These are phyloP conservation scores for Slavum lentiscoides DNA, from an alignment of 2,888 invertebrate genomes.

Conservation along the genomic window DNA sequence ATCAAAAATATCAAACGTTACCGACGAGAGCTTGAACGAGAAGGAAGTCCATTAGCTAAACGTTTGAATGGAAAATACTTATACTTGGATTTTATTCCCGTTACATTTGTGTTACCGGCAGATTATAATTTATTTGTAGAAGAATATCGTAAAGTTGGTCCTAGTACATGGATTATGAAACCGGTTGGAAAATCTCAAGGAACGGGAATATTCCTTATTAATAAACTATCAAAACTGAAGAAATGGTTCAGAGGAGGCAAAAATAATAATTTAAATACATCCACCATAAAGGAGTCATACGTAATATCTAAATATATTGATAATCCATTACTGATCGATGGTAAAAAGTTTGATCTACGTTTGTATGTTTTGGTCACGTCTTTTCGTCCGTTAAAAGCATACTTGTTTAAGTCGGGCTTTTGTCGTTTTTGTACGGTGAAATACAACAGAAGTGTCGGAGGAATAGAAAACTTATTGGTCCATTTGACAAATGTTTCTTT, in stretches of 20 bases:
- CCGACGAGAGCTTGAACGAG: conserved; percentile 82
- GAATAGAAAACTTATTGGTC: conserved; percentile 89
- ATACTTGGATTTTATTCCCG: conserved; percentile 87
- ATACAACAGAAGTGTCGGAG: conserved; percentile 85
- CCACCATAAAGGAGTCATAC: conserved; percentile 85
- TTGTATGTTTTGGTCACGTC: conserved; percentile 91
- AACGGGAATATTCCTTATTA: conserved; percentile 93
- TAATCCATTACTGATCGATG: conserved; percentile 80
- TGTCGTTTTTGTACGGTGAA: conserved; percentile 96
- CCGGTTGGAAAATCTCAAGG: conserved; percentile 94
- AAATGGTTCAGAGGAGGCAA: conserved; percentile 87
- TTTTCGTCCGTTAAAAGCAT: conserved; percentile 89
- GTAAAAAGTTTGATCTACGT: conserved; percentile 92
- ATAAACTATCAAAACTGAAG: conserved; percentile 90
- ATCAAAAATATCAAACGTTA: too few species aligned
- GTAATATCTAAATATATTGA: conserved; percentile 73
- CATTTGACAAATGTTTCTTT: conserved; percentile 96
- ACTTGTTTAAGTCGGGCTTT: conserved; percentile 89
- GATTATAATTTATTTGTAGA: conserved; percentile 98
- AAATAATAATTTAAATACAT: conserved; percentile 62
- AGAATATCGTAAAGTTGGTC: conserved; percentile 90
- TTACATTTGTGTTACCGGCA: conserved; percentile 63
- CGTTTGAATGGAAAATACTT: conserved; percentile 78
- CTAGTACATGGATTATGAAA: conserved; percentile 97
- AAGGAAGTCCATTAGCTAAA: conserved; percentile 83